These are phyloP conservation scores for Nycteola revayana DNA, from an alignment of 2,888 invertebrate species.

Conservation along the genomic window DNA sequence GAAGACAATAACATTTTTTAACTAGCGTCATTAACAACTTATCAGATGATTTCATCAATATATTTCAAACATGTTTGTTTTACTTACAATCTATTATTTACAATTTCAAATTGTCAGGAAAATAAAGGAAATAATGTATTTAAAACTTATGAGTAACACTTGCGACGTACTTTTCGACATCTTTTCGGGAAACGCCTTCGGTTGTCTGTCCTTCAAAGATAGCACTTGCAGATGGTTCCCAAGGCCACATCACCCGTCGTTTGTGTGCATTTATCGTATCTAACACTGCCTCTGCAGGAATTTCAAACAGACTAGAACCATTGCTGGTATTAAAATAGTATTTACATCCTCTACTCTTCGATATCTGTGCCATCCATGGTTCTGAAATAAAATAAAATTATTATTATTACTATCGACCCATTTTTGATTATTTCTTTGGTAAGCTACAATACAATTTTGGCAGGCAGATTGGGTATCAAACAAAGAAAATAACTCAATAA, in stretches of 20 bases:
- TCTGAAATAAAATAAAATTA: constrained; percentile 50
- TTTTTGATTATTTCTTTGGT: not conserved
- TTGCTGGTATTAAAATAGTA: constrained; percentile 59
- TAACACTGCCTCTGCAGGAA: constrained; percentile 54
- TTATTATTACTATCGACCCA: too few species aligned
- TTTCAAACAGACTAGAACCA: constrained; percentile 55
- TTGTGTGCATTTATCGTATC: constrained; percentile 56
- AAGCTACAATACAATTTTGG: not conserved
- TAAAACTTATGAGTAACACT: constrained; percentile 7
- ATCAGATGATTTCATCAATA: too few species aligned
- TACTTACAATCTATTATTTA: constrained; percentile 9
- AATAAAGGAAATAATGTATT: constrained; percentile 12
- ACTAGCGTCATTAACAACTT: too few species aligned
- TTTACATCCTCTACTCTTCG: constrained; percentile 57
- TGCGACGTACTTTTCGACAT: constrained; percentile 56
- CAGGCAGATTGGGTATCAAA: too few species aligned
- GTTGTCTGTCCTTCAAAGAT: constrained; percentile 51
- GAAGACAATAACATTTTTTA: too few species aligned
- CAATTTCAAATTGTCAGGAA: constrained; percentile 3
- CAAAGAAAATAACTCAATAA: not conserved
- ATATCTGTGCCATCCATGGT: constrained; percentile 70
- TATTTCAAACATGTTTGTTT: too few species aligned
- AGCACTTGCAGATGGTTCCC: constrained; percentile 58
- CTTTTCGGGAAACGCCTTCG: constrained; percentile 44
- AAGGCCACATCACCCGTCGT: constrained; percentile 61